A percentile compares a stretch with the other conserved stretches of the same genome.
Evolutionary conservation across 2,113 vertebrate species (phyloP).

Genomic region (Cercocebus atys): DNA sequence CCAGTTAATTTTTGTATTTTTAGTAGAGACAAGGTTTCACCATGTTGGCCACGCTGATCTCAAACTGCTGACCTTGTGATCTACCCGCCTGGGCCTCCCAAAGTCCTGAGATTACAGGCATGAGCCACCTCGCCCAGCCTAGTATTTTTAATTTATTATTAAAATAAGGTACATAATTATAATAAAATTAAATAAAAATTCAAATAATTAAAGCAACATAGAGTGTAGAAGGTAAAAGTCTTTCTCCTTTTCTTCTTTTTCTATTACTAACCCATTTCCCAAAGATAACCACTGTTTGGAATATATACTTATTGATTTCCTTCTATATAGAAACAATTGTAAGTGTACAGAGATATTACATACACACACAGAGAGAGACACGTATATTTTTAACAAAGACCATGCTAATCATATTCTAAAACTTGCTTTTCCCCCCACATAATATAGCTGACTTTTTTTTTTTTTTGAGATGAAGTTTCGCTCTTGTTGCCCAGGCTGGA

Average conservation of each 20-base stretch:
- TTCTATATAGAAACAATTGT: not conserved
- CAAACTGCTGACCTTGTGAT: too few species aligned
- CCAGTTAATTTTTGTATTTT: too few species aligned
- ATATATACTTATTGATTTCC: not conserved
- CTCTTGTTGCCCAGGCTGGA: too few species aligned
- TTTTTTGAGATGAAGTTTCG: too few species aligned
- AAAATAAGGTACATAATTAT: not conserved
- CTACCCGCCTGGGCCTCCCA: too few species aligned
- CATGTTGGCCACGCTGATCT: too few species aligned
- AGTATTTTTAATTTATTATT: constrained; percentile 2
- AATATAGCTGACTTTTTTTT: not conserved
- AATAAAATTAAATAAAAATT: not conserved
- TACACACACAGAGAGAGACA: too few species aligned
- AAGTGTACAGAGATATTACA: not conserved
- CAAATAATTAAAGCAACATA: not conserved
- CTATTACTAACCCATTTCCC: not conserved
- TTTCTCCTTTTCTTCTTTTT: not conserved
- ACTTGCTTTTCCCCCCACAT: not conserved
- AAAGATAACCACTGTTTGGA: not conserved
- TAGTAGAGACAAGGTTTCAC: too few species aligned
- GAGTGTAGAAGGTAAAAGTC: not conserved
- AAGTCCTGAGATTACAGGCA: too few species aligned
- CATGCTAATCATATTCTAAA: not conserved
- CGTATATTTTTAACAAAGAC: not conserved
- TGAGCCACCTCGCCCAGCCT: not conserved